Evolutionary conservation across 2,797 vertebrate species (phyloP).

Genomic region (Phyllotis vaccarum): DNA sequence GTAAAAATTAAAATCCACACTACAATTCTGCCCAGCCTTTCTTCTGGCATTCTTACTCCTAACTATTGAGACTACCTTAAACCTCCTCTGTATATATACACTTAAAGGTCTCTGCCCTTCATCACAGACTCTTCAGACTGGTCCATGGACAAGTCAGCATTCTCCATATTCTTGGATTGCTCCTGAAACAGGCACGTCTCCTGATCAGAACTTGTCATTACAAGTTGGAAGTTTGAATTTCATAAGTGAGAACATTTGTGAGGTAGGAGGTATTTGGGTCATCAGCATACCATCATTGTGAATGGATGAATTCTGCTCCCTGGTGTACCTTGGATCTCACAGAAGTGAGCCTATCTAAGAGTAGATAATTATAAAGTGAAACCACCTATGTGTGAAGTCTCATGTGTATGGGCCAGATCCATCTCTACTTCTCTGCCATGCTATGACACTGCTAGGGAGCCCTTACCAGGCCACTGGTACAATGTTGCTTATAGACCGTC

Average conservation of each 20-base stretch:
- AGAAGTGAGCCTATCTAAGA: background rate
- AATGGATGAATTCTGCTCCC: background rate
- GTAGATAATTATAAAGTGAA: too few species aligned
- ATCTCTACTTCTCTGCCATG: background rate
- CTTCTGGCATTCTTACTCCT: background rate
- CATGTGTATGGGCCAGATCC: background rate
- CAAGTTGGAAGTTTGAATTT: too few species aligned
- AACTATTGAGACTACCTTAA: background rate
- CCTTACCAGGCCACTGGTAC: background rate
- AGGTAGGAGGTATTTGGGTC: background rate
- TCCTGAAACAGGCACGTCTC: background rate
- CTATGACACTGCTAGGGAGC: background rate
- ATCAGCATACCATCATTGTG: background rate
- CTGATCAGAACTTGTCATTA: too few species aligned
- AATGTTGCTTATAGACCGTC: background rate
- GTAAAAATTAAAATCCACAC: too few species aligned
- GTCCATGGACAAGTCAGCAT: background rate
- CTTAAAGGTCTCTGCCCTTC: background rate
- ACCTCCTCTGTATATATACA: background rate
- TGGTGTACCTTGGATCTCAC: too few species aligned
- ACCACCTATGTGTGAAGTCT: background rate
- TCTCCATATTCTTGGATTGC: background rate
- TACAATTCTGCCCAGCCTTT: rapidly evolving
- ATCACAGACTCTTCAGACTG: background rate
- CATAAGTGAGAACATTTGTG: background rate